A percentile compares a stretch with the other conserved stretches of the same genome.
phyloP scores from a whole-genome alignment of 2,113 vertebrate species.

The Numida meleagris region DNA sequence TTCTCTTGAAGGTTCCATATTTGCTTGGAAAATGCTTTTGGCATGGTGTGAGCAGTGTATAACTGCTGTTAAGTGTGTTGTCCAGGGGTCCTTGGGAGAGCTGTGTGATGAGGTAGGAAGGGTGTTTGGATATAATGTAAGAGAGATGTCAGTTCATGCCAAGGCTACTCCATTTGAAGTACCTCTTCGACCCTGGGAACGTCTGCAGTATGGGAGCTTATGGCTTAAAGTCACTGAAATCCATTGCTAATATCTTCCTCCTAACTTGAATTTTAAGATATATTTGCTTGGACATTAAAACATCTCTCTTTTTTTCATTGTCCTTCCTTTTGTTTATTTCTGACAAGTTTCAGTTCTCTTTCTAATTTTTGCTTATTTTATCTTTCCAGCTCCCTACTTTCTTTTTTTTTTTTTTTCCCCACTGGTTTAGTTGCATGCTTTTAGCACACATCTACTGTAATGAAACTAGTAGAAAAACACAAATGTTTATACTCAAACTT shows the following conservation, averaged over 20 bases:
- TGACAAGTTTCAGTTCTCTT: conserved; percentile 55
- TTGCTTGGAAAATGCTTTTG: neutral
- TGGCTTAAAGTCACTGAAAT: neutral
- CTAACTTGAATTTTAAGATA: neutral
- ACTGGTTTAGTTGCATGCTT: neutral
- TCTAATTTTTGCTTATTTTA: conserved; percentile 18
- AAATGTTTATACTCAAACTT: neutral
- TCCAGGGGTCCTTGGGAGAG: neutral
- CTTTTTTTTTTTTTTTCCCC: neutral
- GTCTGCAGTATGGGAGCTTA: neutral
- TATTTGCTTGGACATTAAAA: neutral
- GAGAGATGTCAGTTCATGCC: neutral
- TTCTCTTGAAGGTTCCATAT: neutral
- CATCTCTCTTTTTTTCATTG: conserved; percentile 6
- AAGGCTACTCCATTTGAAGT: neutral
- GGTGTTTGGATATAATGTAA: neutral
- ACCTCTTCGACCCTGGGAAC: neutral
- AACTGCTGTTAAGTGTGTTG: neutral
- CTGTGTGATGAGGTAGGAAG: fast-evolving
- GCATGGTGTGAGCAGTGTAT: neutral
- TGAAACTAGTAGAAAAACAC: neutral
- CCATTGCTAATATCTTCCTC: neutral
- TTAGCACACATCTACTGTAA: neutral
- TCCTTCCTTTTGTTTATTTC: conserved; percentile 6
- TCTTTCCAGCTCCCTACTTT: neutral